Percentiles rank a stretch among this genome's conserved stretches.
Evolutionary conservation across 2,888 invertebrate genomes (phyloP).

Genomic region (Chrysotoxum bicinctum): DNA sequence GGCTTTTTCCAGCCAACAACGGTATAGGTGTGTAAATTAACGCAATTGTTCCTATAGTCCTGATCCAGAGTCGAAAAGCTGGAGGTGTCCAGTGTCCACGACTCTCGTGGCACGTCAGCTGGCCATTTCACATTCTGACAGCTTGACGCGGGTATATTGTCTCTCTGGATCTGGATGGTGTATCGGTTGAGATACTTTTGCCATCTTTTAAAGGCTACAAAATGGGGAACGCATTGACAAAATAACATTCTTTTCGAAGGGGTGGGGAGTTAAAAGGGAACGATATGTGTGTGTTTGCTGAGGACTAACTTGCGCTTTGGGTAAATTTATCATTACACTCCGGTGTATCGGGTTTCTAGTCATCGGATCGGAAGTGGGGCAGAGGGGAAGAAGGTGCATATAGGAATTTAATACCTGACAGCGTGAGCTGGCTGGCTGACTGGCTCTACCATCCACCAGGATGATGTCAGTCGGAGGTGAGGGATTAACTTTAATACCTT

Average conservation of each 20-base stretch:
- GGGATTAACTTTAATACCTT: constrained; percentile 80
- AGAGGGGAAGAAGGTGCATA: background rate
- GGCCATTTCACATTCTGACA: constrained; percentile 70
- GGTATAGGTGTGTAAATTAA: constrained; percentile 74
- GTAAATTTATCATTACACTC: constrained; percentile 36
- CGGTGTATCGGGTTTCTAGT: constrained; percentile 10
- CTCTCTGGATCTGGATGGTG: background rate
- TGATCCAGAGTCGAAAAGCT: constrained; percentile 12
- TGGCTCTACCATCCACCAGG: background rate
- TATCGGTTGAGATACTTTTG: constrained; percentile 45
- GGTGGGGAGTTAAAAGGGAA: background rate
- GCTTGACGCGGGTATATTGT: constrained; percentile 63
- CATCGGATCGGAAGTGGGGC: background rate
- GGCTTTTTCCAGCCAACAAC: constrained; percentile 57
- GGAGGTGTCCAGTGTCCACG: constrained; percentile 30
- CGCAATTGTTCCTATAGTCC: constrained; percentile 64
- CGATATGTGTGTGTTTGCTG: constrained; percentile 1
- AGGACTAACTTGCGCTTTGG: constrained; percentile 14
- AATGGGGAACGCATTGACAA: constrained; percentile 49
- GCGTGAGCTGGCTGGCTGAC: constrained; percentile 21
- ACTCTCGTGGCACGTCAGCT: constrained; percentile 36
- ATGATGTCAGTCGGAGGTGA: constrained; percentile 56
- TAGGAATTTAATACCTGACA: constrained; percentile 71
- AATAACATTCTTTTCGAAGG: constrained; percentile 33
- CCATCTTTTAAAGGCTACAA: constrained; percentile 30